Conservation (phyloP, 2,113 vertebrate genomes). For the Ciconia stormi region DNA sequence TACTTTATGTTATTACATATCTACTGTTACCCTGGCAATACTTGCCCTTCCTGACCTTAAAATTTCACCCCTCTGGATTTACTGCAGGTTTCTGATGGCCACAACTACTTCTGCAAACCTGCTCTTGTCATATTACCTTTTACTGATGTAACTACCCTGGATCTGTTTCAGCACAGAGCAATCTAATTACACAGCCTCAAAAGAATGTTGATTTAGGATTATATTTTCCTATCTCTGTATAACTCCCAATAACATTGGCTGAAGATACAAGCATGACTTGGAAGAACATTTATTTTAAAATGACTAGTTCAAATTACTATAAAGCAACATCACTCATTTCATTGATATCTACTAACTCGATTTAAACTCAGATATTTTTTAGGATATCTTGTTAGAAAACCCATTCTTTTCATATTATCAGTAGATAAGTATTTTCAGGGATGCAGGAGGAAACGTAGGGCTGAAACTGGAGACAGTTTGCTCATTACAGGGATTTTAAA, state of each 20-base stretch:
- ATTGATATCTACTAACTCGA: neutral
- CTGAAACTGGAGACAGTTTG: neutral
- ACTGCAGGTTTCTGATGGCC: slow-evolving; percentile 1
- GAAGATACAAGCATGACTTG: neutral
- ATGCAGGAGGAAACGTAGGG: neutral
- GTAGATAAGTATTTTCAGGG: neutral
- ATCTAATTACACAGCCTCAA: slow-evolving; percentile 7
- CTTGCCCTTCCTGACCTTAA: neutral
- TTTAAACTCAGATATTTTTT: neutral
- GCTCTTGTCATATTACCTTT: neutral
- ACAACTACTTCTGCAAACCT: slow-evolving; percentile 31
- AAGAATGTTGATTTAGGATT: slow-evolving; percentile 46
- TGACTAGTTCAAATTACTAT: neutral
- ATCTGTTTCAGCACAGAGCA: neutral
- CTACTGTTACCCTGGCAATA: neutral
- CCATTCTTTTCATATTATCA: neutral
- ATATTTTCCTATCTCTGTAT: neutral
- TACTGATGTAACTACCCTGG: neutral
- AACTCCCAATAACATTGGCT: neutral
- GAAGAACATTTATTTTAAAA: slow-evolving; percentile 1
- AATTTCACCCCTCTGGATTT: slow-evolving; percentile 8
- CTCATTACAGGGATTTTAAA: neutral
- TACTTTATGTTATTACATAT: neutral
- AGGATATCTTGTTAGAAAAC: neutral
- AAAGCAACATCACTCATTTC: neutral